Percentiles rank a stretch among this genome's conserved stretches.
phyloP scores from a whole-genome alignment of 2,797 vertebrate genomes.

The Echiichthys vipera region DNA sequence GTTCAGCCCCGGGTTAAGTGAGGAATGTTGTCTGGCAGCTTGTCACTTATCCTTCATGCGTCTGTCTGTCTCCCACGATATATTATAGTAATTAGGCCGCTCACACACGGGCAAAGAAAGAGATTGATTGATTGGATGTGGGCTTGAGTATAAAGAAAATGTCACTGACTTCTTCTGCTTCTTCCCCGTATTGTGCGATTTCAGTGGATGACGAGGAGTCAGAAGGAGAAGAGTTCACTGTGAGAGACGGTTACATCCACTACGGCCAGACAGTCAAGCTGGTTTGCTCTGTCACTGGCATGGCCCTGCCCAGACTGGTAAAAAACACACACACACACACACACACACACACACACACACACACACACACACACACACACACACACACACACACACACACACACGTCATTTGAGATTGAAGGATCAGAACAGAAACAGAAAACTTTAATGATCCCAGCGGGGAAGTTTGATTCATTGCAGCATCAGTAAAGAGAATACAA shows the following conservation, averaged over 20 bases:
- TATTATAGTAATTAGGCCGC: slow-evolving; percentile 5
- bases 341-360: too few relatives aligned
- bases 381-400: too few relatives aligned
- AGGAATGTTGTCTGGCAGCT: slow-evolving; percentile 9
- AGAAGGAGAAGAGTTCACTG: slow-evolving; percentile 99
- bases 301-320: slow-evolving; percentile 99
- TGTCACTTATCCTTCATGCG: background rate
- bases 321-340: too few relatives aligned
- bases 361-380: too few relatives aligned
- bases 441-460: background rate
- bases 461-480: background rate
- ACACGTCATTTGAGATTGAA: background rate
- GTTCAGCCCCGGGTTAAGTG: background rate
- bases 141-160: background rate
- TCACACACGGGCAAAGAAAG: slow-evolving; percentile 5
- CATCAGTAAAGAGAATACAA: background rate
- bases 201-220: slow-evolving; percentile 99
- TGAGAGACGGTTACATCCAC: slow-evolving; percentile 98
- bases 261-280: slow-evolving; percentile 99
- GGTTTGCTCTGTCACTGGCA: slow-evolving; percentile 98
- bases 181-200: slow-evolving; percentile 4
- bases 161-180: slow-evolving; percentile 7
- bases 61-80: background rate
- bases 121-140: slow-evolving; percentile 7
- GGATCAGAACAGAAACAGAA: background rate